Percentiles rank a stretch among this genome's conserved stretches.
phyloP scores from a whole-genome alignment of 1,140 invertebrate species.

The Macrocentrus cingulum region DNA sequence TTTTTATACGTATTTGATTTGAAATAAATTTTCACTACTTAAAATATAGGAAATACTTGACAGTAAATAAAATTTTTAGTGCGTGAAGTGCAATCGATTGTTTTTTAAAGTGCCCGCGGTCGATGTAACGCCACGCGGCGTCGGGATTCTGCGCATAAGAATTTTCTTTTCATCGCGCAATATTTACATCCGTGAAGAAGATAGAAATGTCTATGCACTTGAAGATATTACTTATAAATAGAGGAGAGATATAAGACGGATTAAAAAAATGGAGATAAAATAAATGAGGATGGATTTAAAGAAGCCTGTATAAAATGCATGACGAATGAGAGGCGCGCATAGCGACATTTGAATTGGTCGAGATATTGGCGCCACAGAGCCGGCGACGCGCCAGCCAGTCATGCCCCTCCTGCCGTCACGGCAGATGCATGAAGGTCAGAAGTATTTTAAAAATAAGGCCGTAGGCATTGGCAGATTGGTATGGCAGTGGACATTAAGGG shows the following conservation, averaged over 20 bases:
- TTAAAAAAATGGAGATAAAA: too few species aligned
- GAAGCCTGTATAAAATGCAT: not conserved
- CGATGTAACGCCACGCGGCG: not conserved
- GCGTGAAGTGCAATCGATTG: not conserved
- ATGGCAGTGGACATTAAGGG: conserved; percentile 61
- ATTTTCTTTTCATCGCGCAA: not conserved
- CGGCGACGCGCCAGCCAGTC: not conserved
- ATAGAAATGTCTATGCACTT: too few species aligned
- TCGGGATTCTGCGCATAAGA: not conserved
- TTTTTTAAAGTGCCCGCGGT: not conserved
- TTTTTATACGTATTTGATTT: too few species aligned
- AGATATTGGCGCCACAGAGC: not conserved
- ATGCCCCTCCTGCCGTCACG: conserved; percentile 43
- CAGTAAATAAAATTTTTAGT: too few species aligned
- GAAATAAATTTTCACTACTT: too few species aligned
- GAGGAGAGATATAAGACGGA: too few species aligned
- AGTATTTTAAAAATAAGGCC: conserved; percentile 61
- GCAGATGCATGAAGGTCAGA: conserved; percentile 59
- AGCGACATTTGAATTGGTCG: not conserved
- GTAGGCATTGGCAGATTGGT: conserved; percentile 56
- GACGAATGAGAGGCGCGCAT: conserved; percentile 38
- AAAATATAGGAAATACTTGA: too few species aligned
- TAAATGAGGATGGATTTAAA: too few species aligned
- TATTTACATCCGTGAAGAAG: conserved; percentile 19
- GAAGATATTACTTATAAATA: too few species aligned